Percentiles rank a stretch among this genome's conserved stretches.
Conservation (phyloP, 1,140 invertebrate species). For the Pseudomyrmex flavicornis region DNA sequence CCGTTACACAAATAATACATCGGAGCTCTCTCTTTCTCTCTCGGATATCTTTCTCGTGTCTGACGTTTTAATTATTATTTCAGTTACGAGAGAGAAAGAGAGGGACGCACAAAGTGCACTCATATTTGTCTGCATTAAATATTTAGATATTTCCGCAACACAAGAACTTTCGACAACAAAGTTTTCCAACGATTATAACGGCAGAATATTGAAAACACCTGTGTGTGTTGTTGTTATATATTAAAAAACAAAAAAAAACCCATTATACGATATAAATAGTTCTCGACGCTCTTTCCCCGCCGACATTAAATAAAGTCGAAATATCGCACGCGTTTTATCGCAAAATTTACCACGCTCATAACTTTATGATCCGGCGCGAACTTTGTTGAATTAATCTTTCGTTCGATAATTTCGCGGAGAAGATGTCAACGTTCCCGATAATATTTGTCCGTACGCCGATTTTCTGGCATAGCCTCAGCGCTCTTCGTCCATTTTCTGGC, state of each 20-base stretch:
- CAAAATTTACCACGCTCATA: not conserved
- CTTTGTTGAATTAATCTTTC: conserved; percentile 7
- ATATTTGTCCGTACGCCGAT: not conserved
- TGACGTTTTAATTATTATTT: conserved; percentile 13
- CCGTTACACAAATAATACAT: conserved; percentile 19
- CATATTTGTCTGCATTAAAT: conserved; percentile 6
- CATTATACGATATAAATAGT: conserved; percentile 15
- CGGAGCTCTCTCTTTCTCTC: not conserved
- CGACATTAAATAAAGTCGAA: conserved; percentile 20
- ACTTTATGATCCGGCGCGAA: not conserved
- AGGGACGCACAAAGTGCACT: not conserved
- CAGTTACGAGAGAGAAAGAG: not conserved
- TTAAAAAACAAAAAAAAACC: not conserved
- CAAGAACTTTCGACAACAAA: conserved; percentile 20
- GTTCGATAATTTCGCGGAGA: conserved; percentile 19
- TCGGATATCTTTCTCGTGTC: conserved; percentile 14
- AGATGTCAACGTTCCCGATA: not conserved
- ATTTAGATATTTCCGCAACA: conserved; percentile 23
- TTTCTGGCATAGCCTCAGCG: conserved; percentile 16
- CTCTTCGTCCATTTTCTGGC: conserved; percentile 38
- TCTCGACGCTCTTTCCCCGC: not conserved
- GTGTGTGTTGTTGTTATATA: not conserved
- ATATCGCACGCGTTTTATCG: too few species aligned
- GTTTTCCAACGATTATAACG: not conserved
- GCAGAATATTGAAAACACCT: conserved; percentile 28